Evolutionary conservation across 2,888 invertebrate genomes (phyloP).

Genomic region (Mantis religiosa): DNA sequence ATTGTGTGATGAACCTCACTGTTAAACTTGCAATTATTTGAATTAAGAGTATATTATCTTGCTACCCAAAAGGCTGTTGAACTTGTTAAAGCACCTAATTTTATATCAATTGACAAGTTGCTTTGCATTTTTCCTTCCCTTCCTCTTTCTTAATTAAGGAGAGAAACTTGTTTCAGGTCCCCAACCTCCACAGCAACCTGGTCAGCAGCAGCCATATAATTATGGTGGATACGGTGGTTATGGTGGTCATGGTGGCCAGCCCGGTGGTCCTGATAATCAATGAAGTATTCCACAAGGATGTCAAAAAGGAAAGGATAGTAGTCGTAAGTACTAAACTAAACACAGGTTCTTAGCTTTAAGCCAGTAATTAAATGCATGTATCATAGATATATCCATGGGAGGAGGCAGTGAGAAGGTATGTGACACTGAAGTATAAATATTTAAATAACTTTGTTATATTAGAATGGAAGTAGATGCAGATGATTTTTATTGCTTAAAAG

Average conservation of each 20-base stretch:
- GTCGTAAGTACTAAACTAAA: constrained; percentile 21
- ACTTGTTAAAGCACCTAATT: no score
- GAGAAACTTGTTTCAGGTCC: neutral
- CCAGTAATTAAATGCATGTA: neutral
- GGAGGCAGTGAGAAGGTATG: neutral
- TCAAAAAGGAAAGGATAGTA: neutral
- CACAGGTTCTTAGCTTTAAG: neutral
- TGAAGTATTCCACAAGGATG: neutral
- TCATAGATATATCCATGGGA: neutral
- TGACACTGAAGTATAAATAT: neutral
- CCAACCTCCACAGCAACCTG: constrained; percentile 23
- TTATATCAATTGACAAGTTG: no score
- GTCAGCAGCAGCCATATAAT: constrained; percentile 28
- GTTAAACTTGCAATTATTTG: no score
- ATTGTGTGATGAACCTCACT: no score
- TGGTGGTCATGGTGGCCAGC: constrained; percentile 34
- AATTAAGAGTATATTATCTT: no score
- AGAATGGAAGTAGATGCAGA: neutral
- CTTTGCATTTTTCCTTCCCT: no score
- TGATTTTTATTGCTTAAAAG: no score
- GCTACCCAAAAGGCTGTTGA: no score
- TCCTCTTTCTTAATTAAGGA: no score
- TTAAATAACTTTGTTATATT: neutral
- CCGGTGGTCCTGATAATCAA: constrained; percentile 33
- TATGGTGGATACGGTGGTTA: constrained; percentile 34